A percentile compares a stretch with the other conserved stretches of the same genome.
Evolutionary conservation across 2,797 vertebrate species (phyloP).

Genomic region (Miichthys miiuy): DNA sequence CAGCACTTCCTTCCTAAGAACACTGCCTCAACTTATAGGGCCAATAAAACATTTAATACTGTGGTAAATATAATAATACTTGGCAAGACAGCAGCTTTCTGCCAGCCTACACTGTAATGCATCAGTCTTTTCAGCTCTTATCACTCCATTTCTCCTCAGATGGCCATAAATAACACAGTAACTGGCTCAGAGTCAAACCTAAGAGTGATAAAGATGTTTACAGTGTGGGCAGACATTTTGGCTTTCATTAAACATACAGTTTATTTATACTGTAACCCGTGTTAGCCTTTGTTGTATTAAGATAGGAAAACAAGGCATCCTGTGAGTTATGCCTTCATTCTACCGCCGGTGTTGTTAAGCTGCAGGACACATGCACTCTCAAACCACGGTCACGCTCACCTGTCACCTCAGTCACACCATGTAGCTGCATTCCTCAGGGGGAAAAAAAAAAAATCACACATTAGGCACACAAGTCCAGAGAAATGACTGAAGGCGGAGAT

Average conservation of each 20-base stretch:
- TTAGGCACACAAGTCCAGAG: conserved; percentile 10
- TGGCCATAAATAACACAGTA: conserved; percentile 13
- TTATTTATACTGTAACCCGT: not conserved
- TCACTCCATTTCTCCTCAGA: conserved; percentile 15
- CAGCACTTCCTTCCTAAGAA: conserved; percentile 3
- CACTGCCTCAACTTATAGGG: not conserved
- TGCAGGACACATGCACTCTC: conserved; percentile 21
- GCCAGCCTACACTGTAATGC: not conserved
- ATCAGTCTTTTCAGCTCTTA: conserved; percentile 11
- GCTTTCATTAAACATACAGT: conserved; percentile 10
- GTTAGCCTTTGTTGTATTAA: not conserved
- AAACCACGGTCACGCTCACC: conserved; percentile 23
- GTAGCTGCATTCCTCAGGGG: not conserved
- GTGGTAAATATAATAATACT: conserved; percentile 34
- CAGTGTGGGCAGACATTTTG: not conserved
- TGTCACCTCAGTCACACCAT: conserved; percentile 31
- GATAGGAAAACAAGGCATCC: not conserved
- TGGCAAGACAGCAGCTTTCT: conserved; percentile 19
- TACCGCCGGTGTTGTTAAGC: conserved; percentile 5
- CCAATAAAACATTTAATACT: conserved; percentile 39
- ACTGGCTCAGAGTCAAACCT: conserved; percentile 14
- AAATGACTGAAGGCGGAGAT: conserved; percentile 37
- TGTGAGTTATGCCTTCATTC: not conserved
- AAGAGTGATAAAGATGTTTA: conserved; percentile 2
- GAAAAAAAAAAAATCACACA: not conserved